Evolutionary conservation across 2,113 vertebrate species (phyloP).

Genomic region (Leptobrachium leishanense): DNA sequence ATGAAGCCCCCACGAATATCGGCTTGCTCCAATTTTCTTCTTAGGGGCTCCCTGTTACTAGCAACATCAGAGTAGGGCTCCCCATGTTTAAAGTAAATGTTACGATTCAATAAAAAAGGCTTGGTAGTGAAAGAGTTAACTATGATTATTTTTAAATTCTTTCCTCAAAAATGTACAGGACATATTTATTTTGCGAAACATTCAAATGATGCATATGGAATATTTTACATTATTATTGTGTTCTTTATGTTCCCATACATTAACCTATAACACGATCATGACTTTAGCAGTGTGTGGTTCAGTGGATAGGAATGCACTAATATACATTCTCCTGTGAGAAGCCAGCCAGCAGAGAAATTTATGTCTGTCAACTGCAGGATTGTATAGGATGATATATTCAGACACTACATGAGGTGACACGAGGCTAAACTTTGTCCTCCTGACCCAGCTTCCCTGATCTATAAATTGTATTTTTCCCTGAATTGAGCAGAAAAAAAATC

Average conservation of each 20-base stretch:
- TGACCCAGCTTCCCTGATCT: neutral
- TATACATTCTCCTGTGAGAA: slow-evolving; percentile 11
- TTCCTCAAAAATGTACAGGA: no score
- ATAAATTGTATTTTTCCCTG: neutral
- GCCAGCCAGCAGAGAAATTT: neutral
- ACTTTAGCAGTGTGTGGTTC: slow-evolving; percentile 9
- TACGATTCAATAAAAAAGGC: no score
- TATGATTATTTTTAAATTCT: no score
- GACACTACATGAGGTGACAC: neutral
- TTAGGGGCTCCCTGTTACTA: no score
- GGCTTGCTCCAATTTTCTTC: no score
- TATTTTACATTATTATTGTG: neutral
- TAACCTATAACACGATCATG: neutral
- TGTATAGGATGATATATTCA: slow-evolving; percentile 1
- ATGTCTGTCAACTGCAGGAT: slow-evolving; percentile 13
- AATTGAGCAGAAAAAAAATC: neutral
- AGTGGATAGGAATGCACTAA: neutral
- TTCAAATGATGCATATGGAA: no score
- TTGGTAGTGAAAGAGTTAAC: no score
- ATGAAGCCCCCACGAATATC: no score
- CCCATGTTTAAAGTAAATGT: no score
- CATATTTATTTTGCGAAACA: no score
- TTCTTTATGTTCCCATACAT: neutral
- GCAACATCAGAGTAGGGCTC: no score
- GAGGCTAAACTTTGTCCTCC: neutral